phyloP scores from a whole-genome alignment of 92 coral and sea anemone species.

The Zoanthus sociatus region DNA sequence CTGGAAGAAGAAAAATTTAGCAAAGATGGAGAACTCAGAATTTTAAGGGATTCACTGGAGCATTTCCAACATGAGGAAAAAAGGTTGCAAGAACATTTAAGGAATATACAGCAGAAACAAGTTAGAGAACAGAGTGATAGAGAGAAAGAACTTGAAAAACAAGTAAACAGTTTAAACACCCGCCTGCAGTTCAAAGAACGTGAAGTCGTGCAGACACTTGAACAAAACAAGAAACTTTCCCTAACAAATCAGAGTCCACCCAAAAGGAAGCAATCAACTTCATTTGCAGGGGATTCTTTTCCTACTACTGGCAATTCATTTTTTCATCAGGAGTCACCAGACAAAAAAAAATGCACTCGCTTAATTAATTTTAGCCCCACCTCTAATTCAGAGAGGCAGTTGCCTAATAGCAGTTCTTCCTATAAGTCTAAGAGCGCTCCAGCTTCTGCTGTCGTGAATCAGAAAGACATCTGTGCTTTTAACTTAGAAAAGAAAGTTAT shows the following conservation, averaged over 20 bases:
- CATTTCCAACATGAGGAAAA: conserved; percentile 70
- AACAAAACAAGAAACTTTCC: conserved; percentile 70
- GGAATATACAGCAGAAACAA: conserved; percentile 58
- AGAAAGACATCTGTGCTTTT: conserved; percentile 11
- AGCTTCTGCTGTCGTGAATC: neutral
- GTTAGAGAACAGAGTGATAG: conserved; percentile 66
- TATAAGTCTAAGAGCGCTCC: neutral
- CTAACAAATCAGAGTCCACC: conserved; percentile 52
- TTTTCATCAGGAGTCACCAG: conserved; percentile 64
- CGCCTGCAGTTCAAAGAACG: conserved; percentile 84
- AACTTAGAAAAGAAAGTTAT: conserved; percentile 2
- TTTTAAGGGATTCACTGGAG: conserved; percentile 77
- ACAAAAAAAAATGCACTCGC: conserved; percentile 62
- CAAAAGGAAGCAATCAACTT: conserved; percentile 54
- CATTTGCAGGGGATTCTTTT: conserved; percentile 53
- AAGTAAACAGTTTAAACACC: conserved; percentile 85
- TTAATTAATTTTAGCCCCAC: conserved; percentile 23
- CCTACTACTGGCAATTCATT: conserved; percentile 89
- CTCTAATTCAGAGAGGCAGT: conserved; percentile 28
- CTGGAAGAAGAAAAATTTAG: conserved; percentile 72
- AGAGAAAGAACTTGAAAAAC: conserved; percentile 78
- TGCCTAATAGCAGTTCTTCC: neutral
- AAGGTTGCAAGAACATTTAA: conserved; percentile 58
- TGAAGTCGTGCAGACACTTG: conserved; percentile 80
- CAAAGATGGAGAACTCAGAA: conserved; percentile 89